Base-by-base conservation (phyloP, 2,888 invertebrate genomes). In the Lithophane leautieri region DNA sequence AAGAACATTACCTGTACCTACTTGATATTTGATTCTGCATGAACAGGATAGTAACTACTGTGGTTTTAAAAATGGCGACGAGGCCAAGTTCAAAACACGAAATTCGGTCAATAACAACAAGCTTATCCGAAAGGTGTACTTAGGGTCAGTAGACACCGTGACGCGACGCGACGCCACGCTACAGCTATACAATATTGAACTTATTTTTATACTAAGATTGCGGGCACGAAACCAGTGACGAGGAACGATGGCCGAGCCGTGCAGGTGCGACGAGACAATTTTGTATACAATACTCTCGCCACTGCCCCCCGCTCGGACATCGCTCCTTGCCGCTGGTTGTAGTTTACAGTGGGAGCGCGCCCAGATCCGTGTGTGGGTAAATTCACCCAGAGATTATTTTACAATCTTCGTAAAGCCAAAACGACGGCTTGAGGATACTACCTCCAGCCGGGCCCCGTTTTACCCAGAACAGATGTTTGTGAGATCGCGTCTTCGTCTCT, bases 31-130 rank as follows among this genome's bases (percentile, higher is more conserved):
- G n/a, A 54, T 52, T 67, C 47, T 44, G 61, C n/a, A 11, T 12
- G n/a, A 52, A 73, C 77, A 84, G 81, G 60, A 82, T 80, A 80
- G 58, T 80, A 66, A 1, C 8, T 28, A 56, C n/a, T 16, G 40
- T 44, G 22, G 44, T 70, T 62, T 68, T 56, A 52, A 68, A 77
- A 76, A 74, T 60, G 72, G 66, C 66, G 70, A 81, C 79, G 76
- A 88, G 89, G 89, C 82, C 89, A 89, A 90, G 89, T 89, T 89
- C 85, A 89, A 78, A 79, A 83, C 70, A 65, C 71, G 76, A 86
- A 90, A 86, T 82, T 89, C 83, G 91, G 90, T 90, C 90, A 91
- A 89, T 90, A 91, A 63, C 89, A 89, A 86, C 90, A 73, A 80
- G 63, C 77, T 54, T 81, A 61, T 56, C 47, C 40, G 73, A 76